Evolutionary conservation across 2,797 vertebrate species (phyloP), one percentile per base, ranked within the genome.

Genomic region (Zalophus californianus): DNA sequence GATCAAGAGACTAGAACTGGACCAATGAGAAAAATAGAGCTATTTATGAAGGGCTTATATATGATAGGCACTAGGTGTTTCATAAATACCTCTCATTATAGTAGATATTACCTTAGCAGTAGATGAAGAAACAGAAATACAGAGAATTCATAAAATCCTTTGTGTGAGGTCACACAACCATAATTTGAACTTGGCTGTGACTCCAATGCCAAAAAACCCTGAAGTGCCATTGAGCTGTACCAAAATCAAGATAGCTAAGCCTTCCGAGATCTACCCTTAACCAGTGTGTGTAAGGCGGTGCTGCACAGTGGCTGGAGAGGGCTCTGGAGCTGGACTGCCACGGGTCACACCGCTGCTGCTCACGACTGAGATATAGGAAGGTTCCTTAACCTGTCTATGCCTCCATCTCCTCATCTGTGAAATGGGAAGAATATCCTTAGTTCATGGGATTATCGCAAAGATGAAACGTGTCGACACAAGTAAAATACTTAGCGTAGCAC

Each of bases 21-120:
- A 66, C 66, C 32, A 50, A 93, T 92, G 50, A 95, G 54, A 94
- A 94, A 86, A 85, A 86, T 1, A 54, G 2, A 90, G 70, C 48
- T 78, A 54, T 77, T 89, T 77, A 84, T 68, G 50, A 52, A 93
- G 16, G 60, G 70, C 23, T 95, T 90, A 4, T 5, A 7, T 86
- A 60, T 58, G 48, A 62, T 20, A 86, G 27, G 15, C 56, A 85
- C 52, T 41, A 84, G 79, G 41, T 82, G 83, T 79, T 91, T 41
- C 35, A 88, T 72, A 58, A 90, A 68, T 13, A 82, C 18, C 32
- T 82, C 27, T 82, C 27, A 79, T 29, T 68, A 83, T 15, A 93
- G 23, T 79, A 88, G 27, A 88, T 60, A 89, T n/a, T 44, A 79
- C 32, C 38, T 86, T 87, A 66, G 66, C 35, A 83, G 72, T 7